phyloP scores from a whole-genome alignment of 2,888 invertebrate species.

The Apodemia duryi region DNA sequence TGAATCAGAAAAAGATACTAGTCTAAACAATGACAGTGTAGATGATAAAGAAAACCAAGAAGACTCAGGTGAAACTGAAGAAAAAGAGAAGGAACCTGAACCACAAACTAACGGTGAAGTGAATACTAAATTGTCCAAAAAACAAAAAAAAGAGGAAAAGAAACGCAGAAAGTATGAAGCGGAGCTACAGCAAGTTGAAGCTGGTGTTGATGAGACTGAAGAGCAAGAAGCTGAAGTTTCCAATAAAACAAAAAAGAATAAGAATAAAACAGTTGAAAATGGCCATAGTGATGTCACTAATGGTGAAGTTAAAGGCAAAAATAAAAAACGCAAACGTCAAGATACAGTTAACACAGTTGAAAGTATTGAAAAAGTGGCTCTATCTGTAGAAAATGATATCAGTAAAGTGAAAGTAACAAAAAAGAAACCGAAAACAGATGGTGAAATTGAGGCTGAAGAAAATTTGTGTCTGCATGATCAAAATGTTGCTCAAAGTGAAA shows the following conservation, averaged over 20 bases:
- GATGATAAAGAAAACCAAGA: constrained; percentile 30
- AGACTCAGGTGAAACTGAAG: constrained; percentile 33
- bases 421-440: constrained; percentile 58
- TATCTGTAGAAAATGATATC: constrained; percentile 38
- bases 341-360: constrained; percentile 56
- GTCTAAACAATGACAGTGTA: constrained; percentile 25
- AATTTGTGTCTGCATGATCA: constrained; percentile 64
- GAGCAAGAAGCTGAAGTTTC: constrained; percentile 41
- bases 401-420: constrained; percentile 47
- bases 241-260: constrained; percentile 67
- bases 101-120: constrained; percentile 26
- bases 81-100: constrained; percentile 29
- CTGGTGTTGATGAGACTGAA: constrained; percentile 38
- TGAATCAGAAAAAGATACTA: constrained; percentile 17
- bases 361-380: constrained; percentile 36
- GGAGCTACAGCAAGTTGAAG: constrained; percentile 58
- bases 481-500: constrained; percentile 67
- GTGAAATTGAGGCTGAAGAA: constrained; percentile 47
- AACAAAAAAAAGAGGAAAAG: constrained; percentile 70
- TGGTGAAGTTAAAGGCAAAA: constrained; percentile 50
- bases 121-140: constrained; percentile 53
- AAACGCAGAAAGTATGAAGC: constrained; percentile 71
- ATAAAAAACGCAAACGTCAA: constrained; percentile 65
- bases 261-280: constrained; percentile 52
- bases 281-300: constrained; percentile 39